Percentiles rank a stretch among this genome's conserved stretches.
phyloP scores from a whole-genome alignment of 2,888 invertebrate genomes.

The Neocrepidodera transversa region DNA sequence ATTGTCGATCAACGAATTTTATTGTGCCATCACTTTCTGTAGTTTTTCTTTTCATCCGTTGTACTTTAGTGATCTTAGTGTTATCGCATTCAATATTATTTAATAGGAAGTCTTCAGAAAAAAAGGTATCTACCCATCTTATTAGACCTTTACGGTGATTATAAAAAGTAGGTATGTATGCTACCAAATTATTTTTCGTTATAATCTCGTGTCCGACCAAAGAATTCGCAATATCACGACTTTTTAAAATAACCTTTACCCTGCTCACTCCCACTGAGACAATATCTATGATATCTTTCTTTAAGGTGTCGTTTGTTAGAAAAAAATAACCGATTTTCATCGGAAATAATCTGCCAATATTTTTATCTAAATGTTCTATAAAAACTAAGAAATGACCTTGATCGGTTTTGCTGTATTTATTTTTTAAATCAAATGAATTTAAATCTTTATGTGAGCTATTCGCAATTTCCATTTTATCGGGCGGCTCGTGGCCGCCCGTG shows the following conservation, averaged over 20 bases:
- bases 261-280: too few species aligned
- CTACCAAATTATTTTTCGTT: too few species aligned
- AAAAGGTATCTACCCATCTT: background rate
- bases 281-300: too few species aligned
- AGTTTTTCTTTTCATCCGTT: conserved; percentile 5
- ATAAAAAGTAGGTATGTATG: background rate
- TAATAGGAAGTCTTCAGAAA: conserved; percentile 5
- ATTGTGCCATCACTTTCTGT: background rate
- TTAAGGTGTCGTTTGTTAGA: too few species aligned
- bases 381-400: background rate
- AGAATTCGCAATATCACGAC: background rate
- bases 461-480: too few species aligned
- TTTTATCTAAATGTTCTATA: conserved; percentile 14
- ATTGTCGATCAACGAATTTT: background rate
- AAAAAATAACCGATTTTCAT: conserved; percentile 13
- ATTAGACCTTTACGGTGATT: conserved; percentile 15
- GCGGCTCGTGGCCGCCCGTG: too few species aligned
- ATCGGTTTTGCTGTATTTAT: too few species aligned
- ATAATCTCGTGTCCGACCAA: background rate
- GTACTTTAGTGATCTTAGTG: background rate
- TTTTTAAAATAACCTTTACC: background rate
- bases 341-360: conserved; percentile 3
- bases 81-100: conserved; percentile 1
- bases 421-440: too few species aligned
- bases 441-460: too few species aligned